Evolutionary conservation across 2,888 invertebrate genomes (phyloP).

Genomic region (Ophioninae sp.): DNA sequence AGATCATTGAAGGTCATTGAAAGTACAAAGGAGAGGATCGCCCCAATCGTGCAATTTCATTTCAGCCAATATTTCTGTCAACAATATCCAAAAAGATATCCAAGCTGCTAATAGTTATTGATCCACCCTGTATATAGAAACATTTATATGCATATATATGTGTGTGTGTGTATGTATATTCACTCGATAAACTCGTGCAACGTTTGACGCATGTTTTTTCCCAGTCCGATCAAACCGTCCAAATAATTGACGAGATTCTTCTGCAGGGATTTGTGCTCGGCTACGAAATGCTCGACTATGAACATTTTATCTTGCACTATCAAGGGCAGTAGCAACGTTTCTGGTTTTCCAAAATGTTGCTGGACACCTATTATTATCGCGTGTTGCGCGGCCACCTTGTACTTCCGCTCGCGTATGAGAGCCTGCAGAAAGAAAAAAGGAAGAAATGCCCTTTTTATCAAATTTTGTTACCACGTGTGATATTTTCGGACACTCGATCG

Average conservation of each 20-base stretch:
- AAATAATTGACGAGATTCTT: constrained; percentile 86
- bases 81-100: too few species aligned
- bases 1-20: too few species aligned
- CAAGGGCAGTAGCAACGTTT: constrained; percentile 89
- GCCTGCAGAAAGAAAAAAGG: constrained; percentile 81
- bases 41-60: too few species aligned
- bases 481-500: neutral
- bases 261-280: constrained; percentile 86
- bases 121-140: neutral
- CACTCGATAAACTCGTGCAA: constrained; percentile 84
- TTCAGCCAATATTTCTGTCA: too few species aligned
- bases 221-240: constrained; percentile 86
- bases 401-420: constrained; percentile 83
- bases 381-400: constrained; percentile 90
- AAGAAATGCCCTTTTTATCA: neutral
- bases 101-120: too few species aligned
- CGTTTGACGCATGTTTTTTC: constrained; percentile 83
- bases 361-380: constrained; percentile 86
- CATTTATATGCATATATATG: too few species aligned
- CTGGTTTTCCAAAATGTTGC: constrained; percentile 85
- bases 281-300: constrained; percentile 89
- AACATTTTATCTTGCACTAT: constrained; percentile 91
- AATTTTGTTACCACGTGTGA: too few species aligned
- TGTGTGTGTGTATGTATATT: constrained; percentile 64
- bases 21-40: too few species aligned